phyloP scores from a whole-genome alignment of 2,113 vertebrate species.

The Indicator indicator region DNA sequence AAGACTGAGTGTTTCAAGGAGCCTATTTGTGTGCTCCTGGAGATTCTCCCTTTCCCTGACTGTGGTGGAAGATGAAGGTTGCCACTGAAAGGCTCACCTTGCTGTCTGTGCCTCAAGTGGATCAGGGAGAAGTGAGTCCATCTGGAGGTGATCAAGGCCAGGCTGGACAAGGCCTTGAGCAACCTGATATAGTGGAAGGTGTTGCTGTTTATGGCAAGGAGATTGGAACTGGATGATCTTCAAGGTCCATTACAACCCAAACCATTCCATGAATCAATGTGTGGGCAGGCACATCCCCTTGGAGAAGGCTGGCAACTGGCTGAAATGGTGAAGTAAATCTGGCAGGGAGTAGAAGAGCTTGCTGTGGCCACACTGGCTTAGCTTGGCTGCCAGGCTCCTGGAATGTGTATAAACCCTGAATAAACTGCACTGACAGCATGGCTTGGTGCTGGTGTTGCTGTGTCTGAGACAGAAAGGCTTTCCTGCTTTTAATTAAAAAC shows the following conservation, averaged over 20 bases:
- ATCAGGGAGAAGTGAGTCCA: background rate
- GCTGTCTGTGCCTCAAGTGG: no score
- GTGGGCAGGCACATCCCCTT: background rate
- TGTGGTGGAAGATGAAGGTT: background rate
- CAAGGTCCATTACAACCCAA: no score
- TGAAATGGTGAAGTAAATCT: background rate
- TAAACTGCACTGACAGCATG: background rate
- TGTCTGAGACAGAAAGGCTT: background rate
- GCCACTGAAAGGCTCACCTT: background rate
- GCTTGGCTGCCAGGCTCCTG: background rate
- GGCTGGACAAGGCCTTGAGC: no score
- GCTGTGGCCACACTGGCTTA: background rate
- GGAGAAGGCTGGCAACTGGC: background rate
- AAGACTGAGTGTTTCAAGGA: background rate
- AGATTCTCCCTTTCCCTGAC: background rate
- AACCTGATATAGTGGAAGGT: no score
- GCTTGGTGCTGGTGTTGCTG: fast-evolving
- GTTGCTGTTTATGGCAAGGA: no score
- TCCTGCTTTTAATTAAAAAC: background rate
- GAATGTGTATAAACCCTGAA: background rate
- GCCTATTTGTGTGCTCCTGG: background rate
- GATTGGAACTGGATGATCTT: no score
- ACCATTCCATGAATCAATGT: no score
- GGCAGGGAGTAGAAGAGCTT: background rate
- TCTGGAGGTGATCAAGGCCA: no score